These are phyloP conservation scores for Rhagologus leucostigma DNA, from an alignment of 2,113 vertebrate genomes.

Conservation along the genomic window DNA sequence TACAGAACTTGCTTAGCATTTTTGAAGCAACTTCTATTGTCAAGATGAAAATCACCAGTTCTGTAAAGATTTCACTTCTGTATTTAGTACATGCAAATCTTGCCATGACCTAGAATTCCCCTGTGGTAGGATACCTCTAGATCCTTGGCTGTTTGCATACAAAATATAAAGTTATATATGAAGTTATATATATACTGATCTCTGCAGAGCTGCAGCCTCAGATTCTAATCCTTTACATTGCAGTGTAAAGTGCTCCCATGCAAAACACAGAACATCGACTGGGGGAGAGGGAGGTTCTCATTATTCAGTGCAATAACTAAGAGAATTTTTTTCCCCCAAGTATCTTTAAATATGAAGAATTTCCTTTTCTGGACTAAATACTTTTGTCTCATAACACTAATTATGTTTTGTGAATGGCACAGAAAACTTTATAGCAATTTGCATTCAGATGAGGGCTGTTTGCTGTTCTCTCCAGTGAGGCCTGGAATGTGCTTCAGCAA, in stretches of 20 bases:
- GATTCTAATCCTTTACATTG: background rate
- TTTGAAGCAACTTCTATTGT: background rate
- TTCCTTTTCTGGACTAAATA: background rate
- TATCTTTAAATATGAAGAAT: background rate
- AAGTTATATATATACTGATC: background rate
- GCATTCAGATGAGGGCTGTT: background rate
- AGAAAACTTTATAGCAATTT: background rate
- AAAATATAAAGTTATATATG: background rate
- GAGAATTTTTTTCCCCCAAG: background rate
- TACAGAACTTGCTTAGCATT: slow-evolving; percentile 2
- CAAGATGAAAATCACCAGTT: background rate
- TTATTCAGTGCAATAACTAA: background rate
- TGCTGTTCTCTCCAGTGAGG: background rate
- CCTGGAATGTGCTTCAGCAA: background rate
- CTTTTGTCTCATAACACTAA: slow-evolving; percentile 6
- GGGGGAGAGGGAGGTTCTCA: background rate
- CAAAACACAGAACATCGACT: background rate
- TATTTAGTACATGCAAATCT: background rate
- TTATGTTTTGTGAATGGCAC: background rate
- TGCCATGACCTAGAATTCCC: background rate
- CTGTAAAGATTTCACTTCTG: background rate
- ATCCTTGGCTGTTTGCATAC: background rate
- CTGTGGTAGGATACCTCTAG: background rate
- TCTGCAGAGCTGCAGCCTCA: background rate
- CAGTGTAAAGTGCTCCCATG: background rate